Evolutionary conservation across 2,888 invertebrate genomes (phyloP).

Genomic region (Drosophila suboccidentalis): DNA sequence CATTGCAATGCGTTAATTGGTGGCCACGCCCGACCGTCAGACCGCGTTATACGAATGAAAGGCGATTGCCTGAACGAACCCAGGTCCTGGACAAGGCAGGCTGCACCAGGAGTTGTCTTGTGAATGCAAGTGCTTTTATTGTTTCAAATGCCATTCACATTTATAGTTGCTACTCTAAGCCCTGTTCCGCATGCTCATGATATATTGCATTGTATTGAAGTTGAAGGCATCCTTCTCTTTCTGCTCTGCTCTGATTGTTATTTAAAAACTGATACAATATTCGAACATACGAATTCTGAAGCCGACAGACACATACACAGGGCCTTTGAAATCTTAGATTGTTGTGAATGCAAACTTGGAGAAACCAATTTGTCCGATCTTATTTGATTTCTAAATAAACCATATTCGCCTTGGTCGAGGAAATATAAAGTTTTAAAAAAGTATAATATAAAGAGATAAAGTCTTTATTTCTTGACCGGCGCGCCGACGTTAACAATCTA

Average conservation of each 20-base stretch:
- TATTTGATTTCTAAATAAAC: no score
- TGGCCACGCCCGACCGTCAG: conserved; percentile 56
- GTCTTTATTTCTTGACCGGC: no score
- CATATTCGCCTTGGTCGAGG: no score
- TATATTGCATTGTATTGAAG: conserved; percentile 3
- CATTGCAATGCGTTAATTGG: conserved; percentile 80
- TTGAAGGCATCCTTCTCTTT: conserved; percentile 10
- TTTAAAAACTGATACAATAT: background rate
- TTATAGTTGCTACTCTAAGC: conserved; percentile 48
- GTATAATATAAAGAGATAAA: no score
- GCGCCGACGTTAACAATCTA: no score
- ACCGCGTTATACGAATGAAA: conserved; percentile 17
- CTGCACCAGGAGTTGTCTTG: conserved; percentile 28
- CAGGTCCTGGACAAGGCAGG: background rate
- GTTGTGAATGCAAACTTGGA: background rate
- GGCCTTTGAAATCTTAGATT: background rate
- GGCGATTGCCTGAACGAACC: conserved; percentile 8
- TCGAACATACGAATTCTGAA: background rate
- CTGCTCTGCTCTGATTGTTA: background rate
- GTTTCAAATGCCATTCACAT: conserved; percentile 64
- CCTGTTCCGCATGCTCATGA: conserved; percentile 11
- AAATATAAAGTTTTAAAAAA: no score
- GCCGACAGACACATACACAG: no score
- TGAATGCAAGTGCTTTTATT: conserved; percentile 56
- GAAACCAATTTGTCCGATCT: no score